phyloP scores from a whole-genome alignment of 2,113 vertebrate genomes.

The Microcebus murinus region DNA sequence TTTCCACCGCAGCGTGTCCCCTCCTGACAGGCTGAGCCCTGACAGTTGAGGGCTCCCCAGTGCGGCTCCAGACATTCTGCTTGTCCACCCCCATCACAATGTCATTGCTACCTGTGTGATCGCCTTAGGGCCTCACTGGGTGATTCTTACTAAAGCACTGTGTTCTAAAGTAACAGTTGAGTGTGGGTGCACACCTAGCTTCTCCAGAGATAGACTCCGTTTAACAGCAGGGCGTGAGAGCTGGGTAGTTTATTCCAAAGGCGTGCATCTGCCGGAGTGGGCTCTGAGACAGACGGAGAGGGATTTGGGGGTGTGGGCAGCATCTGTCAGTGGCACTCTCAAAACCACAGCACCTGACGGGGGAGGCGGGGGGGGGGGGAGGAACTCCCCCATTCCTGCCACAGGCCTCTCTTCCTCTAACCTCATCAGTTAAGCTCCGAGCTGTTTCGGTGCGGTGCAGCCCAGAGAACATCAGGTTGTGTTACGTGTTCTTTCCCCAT shows the following conservation, averaged over 20 bases:
- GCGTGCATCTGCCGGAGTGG: neutral
- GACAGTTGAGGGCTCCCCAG: neutral
- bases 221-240: neutral
- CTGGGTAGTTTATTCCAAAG: neutral
- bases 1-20: neutral
- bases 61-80: neutral
- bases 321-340: neutral
- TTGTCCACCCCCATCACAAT: neutral
- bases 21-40: neutral
- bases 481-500: neutral
- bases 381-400: neutral
- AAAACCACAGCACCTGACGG: neutral
- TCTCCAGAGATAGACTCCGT: neutral
- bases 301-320: neutral
- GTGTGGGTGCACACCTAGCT: neutral
- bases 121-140: too few species aligned
- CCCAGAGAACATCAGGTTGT: neutral
- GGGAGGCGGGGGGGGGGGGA: too few species aligned
- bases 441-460: neutral
- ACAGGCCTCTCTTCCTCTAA: neutral
- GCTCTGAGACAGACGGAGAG: neutral
- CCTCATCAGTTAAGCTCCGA: neutral
- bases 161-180: conserved; percentile 1
- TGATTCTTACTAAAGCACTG: neutral
- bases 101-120: neutral